phyloP scores from a whole-genome alignment of 2,888 invertebrate genomes.

The Yponomeuta sedellus region DNA sequence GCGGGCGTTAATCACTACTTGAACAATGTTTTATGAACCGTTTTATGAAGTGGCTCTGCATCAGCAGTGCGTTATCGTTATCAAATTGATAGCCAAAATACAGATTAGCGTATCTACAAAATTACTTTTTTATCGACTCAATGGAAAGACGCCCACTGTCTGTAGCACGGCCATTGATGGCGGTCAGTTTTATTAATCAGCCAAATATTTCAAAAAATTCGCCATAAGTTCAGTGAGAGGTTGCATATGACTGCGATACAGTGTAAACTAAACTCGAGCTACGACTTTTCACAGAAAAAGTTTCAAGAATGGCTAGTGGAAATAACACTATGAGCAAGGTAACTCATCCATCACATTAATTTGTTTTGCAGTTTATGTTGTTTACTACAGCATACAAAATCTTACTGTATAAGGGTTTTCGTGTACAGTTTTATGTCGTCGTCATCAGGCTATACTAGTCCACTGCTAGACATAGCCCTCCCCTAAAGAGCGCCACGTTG shows the following conservation, averaged over 20 bases:
- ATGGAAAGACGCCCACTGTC: neutral
- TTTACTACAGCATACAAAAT: too few relatives aligned
- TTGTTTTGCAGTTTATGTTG: neutral
- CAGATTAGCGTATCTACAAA: neutral
- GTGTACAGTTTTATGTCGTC: too few relatives aligned
- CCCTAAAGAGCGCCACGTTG: too few relatives aligned
- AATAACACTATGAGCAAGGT: slow-evolving; percentile 54
- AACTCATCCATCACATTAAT: slow-evolving; percentile 17
- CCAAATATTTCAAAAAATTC: neutral
- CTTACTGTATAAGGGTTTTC: too few relatives aligned
- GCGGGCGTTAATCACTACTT: neutral
- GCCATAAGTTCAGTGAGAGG: neutral
- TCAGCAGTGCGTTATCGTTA: neutral
- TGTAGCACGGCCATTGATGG: neutral
- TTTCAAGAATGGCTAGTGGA: slow-evolving; percentile 48
- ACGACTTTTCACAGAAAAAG: slow-evolving; percentile 30
- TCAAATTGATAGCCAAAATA: neutral
- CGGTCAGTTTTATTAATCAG: neutral
- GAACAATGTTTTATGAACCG: neutral
- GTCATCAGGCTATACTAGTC: too few relatives aligned
- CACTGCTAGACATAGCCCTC: too few relatives aligned
- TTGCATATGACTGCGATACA: slow-evolving; percentile 30
- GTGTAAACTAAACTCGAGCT: slow-evolving; percentile 22
- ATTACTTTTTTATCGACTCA: neutral
- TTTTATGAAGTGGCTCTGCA: neutral